Base-by-base conservation (phyloP, 2,888 invertebrate species). In the Amaurobius ferox region DNA sequence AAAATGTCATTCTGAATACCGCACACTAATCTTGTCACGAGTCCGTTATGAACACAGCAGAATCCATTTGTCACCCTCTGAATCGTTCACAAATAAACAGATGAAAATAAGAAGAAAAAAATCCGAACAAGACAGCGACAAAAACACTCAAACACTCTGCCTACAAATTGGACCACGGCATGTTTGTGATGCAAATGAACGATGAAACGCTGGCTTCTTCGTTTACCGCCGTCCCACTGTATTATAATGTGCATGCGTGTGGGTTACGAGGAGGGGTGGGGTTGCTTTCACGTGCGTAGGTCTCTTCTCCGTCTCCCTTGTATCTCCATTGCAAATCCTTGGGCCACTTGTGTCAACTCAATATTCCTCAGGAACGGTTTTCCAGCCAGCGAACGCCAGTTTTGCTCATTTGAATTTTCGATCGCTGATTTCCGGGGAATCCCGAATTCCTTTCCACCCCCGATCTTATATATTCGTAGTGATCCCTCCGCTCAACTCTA, bases 321-420 rank as follows among this genome's bases (percentile, higher is more conserved):
- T 70, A 86, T 86, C 85, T 86, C 85, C 85, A 86, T 86, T 86
- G 85, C 85, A 86, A 86, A 86, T 86, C 85, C 64, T 61, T 26
- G 77, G 48, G 66, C 77, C 85, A 86, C 85, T 86, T 86, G 85
- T 86, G 85, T 86, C 85, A 86, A 86, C 85, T 72, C 85, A 86
- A 86, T 86, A 86, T 86, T 86, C 85, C 79, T 70, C 7, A 29
- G 26, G 83, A 85, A 85, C 83, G 71, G 77, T 85, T 85, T 85
- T 77, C 83, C 76, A 77, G 72, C 81, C 16, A 76, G 64, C 76
- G 76, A 83, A 64, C 77, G 71, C 77, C 76, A 79, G 72, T 79
- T 79, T 86, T 86, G 85, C 85, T 86, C 85, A 86, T 86, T 86
- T 86, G 85, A 86, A 86, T 86, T 86, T 86, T 86, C 85, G 85